Evolutionary conservation across 2,888 invertebrate genomes (phyloP), one percentile per base, ranked within the genome.

Genomic region (Hyppa rectilinea): DNA sequence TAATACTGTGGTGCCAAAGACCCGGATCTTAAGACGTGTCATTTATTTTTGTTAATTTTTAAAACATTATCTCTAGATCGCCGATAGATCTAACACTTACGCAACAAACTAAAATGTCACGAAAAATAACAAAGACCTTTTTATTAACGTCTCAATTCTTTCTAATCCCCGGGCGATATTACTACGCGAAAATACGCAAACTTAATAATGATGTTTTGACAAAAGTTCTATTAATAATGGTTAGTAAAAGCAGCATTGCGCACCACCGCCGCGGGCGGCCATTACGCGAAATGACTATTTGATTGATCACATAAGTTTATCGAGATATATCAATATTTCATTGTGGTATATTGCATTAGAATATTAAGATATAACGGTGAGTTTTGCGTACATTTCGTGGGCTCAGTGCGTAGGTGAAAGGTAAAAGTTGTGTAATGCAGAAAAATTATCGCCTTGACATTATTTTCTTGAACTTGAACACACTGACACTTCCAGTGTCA

Each of bases 231-330:
- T 71, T 67, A 83, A 81, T 77, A 76, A 71, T 64, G 67, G 69
- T n/a, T n/a, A 55, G 81, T 76, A 80, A 79, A 81, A 77, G 73
- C 69, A 31, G 53, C 29, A 56, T 56, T 62, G 65, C 63, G 23
- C 70, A 56, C 26, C 14, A 36, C 7, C 71, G 73, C 84, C 74
- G 63, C 85, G 69, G 86, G 85, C 84, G 82, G 62, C 71, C 80
- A 81, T 85, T 85, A 83, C 49, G 65, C 63, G 69, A 72, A 79
- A 80, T 74, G 69, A 78, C 76, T 71, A 55, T 75, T 47, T 85
- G 86, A 85, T 85, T 72, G 82, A 85, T 85, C 72, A 56, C n/a
- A 55, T 10, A 23, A 53, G 61, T 65, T 73, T 79, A 73, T 78
- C 66, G 73, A 67, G 60, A 64, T 77, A 70, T 79, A 74, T 82